A percentile compares a stretch with the other conserved stretches of the same genome.
Evolutionary conservation across 2,888 invertebrate genomes (phyloP).

Genomic region (Monoplex corrugatus): DNA sequence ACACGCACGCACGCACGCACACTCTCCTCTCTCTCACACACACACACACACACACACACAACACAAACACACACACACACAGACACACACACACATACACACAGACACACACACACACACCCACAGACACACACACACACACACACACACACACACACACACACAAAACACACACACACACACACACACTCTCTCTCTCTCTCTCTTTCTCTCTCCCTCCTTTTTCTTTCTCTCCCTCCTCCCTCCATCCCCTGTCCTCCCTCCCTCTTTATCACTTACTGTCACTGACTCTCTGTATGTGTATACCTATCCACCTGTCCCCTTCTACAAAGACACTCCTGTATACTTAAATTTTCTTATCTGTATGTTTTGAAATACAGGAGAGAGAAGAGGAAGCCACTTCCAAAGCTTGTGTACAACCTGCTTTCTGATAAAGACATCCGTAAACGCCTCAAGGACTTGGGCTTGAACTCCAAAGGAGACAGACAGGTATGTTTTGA

Average conservation of each 20-base stretch:
- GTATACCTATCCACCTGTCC: background rate
- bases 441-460: conserved; percentile 82
- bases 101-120: background rate
- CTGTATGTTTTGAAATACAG: conserved; percentile 3
- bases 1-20: background rate
- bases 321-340: no score
- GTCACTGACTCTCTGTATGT: background rate
- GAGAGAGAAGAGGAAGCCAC: conserved; percentile 76
- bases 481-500: conserved; percentile 77
- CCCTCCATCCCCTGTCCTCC: background rate
- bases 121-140: background rate
- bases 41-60: background rate
- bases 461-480: conserved; percentile 82
- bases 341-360: background rate
- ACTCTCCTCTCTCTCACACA: no score
- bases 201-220: background rate
- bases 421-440: conserved; percentile 83
- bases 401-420: conserved; percentile 83
- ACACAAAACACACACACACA: background rate
- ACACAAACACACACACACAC: background rate
- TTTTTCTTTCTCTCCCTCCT: background rate
- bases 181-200: no score
- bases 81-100: no score
- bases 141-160: background rate
- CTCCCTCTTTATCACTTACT: no score